Conservation (phyloP, 2,797 vertebrate genomes). For the Gouania willdenowi region DNA sequence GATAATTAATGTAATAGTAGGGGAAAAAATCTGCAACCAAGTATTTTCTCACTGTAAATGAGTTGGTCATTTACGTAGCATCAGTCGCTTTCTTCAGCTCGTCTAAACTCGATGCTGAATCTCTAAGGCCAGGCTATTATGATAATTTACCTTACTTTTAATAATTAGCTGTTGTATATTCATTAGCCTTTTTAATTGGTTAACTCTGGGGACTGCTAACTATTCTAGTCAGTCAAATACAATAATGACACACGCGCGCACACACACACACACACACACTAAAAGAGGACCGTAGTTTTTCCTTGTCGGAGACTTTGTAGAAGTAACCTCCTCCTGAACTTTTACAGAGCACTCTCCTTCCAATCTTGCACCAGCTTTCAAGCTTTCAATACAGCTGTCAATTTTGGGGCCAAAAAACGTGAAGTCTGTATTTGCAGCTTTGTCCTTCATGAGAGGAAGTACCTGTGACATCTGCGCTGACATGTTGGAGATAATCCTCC, state of each 20-base stretch:
- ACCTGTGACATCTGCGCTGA: conserved; percentile 87
- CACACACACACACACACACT: conserved; percentile 2
- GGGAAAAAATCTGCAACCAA: too few species aligned
- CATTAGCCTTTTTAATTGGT: conserved; percentile 79
- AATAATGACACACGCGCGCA: conserved; percentile 57
- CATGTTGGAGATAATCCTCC: conserved; percentile 76
- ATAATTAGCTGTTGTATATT: conserved; percentile 79
- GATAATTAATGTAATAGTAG: too few species aligned
- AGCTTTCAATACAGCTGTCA: conserved; percentile 60
- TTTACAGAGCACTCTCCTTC: conserved; percentile 41
- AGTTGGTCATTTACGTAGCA: conserved; percentile 4
- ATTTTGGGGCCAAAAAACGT: conserved; percentile 46
- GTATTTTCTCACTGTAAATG: conserved; percentile 15
- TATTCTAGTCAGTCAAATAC: conserved; percentile 67
- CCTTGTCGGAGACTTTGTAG: conserved; percentile 40
- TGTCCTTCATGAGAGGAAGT: conserved; percentile 60
- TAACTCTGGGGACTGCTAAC: conserved; percentile 65
- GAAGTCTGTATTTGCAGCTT: conserved; percentile 49
- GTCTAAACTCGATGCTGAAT: conserved; percentile 42
- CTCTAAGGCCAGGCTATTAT: conserved; percentile 57
- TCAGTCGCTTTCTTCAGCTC: conserved; percentile 24
- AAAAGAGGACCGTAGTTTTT: conserved; percentile 3
- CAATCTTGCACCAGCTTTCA: conserved; percentile 45
- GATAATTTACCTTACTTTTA: conserved; percentile 72
- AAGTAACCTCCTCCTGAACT: conserved; percentile 59